These are phyloP conservation scores for Penaeus indicus DNA, from an alignment of 1,140 invertebrate genomes.

Conservation along the genomic window DNA sequence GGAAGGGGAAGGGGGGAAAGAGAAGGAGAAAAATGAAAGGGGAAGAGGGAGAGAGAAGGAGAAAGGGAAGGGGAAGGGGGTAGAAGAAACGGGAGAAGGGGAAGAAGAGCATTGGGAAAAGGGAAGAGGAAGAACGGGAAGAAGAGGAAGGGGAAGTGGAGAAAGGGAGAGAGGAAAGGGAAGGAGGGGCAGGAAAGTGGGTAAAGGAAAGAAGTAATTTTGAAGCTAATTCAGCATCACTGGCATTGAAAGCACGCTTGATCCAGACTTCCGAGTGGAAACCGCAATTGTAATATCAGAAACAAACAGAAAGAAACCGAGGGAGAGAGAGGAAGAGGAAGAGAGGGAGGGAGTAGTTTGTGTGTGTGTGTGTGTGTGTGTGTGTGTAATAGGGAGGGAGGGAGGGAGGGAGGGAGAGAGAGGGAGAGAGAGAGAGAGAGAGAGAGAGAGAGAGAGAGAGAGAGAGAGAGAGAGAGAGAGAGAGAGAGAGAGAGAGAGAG, in stretches of 20 bases:
- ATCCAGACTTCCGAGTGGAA: too few species aligned
- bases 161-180: neutral
- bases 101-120: neutral
- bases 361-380: too few species aligned
- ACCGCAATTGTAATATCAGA: neutral
- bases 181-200: neutral
- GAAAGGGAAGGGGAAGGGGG: neutral
- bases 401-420: too few species aligned
- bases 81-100: neutral
- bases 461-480: slow-evolving; percentile 22
- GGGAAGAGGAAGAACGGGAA: neutral
- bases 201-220: neutral
- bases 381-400: too few species aligned
- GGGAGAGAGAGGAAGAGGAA: neutral
- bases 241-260: too few species aligned
- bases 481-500: neutral
- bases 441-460: neutral
- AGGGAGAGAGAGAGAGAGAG: neutral
- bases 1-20: neutral
- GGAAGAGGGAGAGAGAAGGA: neutral
- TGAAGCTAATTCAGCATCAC: too few species aligned
- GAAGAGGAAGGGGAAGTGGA: neutral
- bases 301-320: neutral
- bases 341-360: neutral
- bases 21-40: neutral